These are phyloP conservation scores for Hymenopus coronatus DNA, from an alignment of 2,888 invertebrate genomes.

Conservation along the genomic window DNA sequence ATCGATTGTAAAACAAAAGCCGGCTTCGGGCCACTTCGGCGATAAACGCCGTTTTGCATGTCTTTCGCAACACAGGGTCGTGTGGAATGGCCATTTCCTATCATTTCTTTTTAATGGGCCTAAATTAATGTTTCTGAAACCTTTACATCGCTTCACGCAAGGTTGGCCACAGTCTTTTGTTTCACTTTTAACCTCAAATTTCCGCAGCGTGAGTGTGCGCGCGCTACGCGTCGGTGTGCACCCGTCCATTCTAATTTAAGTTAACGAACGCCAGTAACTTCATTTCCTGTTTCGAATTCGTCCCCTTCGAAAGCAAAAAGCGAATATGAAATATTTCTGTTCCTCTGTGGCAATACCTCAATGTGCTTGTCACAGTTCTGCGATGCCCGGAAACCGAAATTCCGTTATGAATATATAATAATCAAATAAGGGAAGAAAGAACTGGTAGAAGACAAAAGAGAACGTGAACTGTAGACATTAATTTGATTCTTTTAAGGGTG, in stretches of 20 bases:
- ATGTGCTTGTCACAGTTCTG: background rate
- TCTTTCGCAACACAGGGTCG: background rate
- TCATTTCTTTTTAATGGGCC: background rate
- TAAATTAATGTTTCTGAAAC: background rate
- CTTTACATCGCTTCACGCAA: background rate
- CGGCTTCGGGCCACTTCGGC: background rate
- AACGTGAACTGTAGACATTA: background rate
- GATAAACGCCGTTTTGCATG: background rate
- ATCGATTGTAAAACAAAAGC: background rate
- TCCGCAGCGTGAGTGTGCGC: background rate
- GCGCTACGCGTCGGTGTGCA: background rate
- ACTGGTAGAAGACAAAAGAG: background rate
- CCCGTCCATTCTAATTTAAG: background rate
- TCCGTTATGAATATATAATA: background rate
- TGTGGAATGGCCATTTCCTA: slow-evolving; percentile 1
- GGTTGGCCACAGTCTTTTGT: background rate
- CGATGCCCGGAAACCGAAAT: background rate
- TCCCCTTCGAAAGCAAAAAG: background rate
- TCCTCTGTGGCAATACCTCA: background rate
- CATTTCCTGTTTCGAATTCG: background rate
- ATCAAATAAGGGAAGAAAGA: background rate
- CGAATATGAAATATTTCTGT: background rate
- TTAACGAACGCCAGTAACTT: background rate
- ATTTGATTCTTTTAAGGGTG: no score
- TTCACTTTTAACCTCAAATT: background rate